A percentile compares a stretch with the other conserved stretches of the same genome.
Conservation (phyloP, 2,888 invertebrate genomes). For the Mimachlamys varia region DNA sequence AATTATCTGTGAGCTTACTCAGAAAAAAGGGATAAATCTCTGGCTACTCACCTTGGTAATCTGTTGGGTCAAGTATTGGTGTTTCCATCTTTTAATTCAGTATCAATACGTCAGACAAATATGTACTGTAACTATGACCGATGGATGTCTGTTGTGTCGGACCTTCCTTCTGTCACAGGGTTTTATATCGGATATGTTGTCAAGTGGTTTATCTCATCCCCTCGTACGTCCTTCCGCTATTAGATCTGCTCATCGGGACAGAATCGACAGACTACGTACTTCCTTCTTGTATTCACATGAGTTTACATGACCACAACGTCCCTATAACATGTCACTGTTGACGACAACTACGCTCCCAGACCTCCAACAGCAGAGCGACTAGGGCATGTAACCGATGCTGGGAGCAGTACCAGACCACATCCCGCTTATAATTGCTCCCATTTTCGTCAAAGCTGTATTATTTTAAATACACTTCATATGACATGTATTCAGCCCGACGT, state of each 20-base stretch:
- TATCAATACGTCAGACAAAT: not conserved
- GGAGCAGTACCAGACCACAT: not conserved
- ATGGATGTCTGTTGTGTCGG: not conserved
- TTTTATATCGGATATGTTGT: not conserved
- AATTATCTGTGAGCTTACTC: too few relatives aligned
- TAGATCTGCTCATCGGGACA: too few relatives aligned
- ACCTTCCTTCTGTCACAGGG: not conserved
- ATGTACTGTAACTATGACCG: not conserved
- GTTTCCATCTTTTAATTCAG: not conserved
- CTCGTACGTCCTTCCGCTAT: not conserved
- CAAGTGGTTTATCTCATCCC: not conserved
- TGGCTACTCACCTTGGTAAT: not conserved
- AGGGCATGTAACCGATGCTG: not conserved
- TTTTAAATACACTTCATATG: not conserved
- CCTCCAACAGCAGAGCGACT: not conserved
- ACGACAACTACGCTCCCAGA: not conserved
- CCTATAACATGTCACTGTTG: not conserved
- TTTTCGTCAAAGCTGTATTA: not conserved
- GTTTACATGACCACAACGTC: not conserved
- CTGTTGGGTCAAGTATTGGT: not conserved
- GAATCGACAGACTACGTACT: not conserved
- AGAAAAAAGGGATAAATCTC: too few relatives aligned
- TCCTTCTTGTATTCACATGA: not conserved
- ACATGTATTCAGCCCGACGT: not conserved
- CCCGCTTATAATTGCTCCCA: not conserved